phyloP scores from a whole-genome alignment of 1,140 invertebrate genomes.

The Physella acuta region DNA sequence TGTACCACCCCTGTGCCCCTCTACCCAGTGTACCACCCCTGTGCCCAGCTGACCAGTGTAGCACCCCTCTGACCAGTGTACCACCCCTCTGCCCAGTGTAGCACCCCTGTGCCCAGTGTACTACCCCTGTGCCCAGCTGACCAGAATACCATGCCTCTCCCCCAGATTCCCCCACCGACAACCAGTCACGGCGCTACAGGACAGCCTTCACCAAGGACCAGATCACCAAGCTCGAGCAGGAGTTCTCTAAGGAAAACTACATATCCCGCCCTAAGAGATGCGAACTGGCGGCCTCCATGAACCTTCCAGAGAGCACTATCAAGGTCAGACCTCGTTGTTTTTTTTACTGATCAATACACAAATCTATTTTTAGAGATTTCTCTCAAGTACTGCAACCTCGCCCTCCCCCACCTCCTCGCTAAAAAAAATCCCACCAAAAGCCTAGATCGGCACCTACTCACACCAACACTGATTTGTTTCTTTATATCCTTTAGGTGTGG shows the following conservation, averaged over 20 bases:
- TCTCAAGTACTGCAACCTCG: no score
- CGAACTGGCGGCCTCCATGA: conserved; percentile 90
- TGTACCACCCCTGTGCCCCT: no score
- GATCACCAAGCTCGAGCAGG: conserved; percentile 88
- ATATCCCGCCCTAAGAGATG: conserved; percentile 90
- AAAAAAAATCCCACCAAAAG: no score
- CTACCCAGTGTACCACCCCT: no score
- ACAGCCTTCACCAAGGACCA: conserved; percentile 98
- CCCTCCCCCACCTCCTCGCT: no score
- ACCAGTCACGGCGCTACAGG: conserved; percentile 80
- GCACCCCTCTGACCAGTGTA: no score
- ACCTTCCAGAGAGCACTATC: conserved; percentile 95
- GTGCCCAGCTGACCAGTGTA: no score
- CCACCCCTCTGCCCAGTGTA: no score
- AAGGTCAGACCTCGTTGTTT: conserved; percentile 73
- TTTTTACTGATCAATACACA: neutral
- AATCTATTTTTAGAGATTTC: neutral
- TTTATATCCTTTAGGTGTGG: conserved; percentile 80
- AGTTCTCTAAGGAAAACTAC: conserved; percentile 97
- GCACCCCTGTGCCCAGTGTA: no score
- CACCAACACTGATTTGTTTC: neutral
- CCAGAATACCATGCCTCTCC: no score
- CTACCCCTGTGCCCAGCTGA: no score
- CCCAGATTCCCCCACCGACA: conserved; percentile 32
- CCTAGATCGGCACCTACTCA: no score